phyloP scores from a whole-genome alignment of 2,888 invertebrate species.

The Camptogramma bilineatum region DNA sequence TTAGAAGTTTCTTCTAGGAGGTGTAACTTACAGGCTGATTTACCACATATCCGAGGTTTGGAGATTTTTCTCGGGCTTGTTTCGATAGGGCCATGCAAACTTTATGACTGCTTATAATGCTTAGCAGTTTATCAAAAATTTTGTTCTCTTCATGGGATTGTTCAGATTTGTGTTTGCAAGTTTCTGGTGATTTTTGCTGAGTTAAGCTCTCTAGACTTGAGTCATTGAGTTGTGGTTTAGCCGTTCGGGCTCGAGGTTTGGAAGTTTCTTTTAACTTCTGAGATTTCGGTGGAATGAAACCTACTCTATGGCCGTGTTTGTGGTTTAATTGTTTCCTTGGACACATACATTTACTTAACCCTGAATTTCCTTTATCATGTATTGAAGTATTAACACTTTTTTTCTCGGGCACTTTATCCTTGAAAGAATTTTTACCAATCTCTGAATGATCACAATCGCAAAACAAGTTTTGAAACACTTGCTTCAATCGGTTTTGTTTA shows the following conservation, averaged over 20 bases:
- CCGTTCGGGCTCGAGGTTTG: background rate
- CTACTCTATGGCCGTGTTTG: background rate
- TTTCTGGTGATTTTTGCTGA: too few species aligned
- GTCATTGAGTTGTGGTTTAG: too few species aligned
- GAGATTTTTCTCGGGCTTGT: background rate
- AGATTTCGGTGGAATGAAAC: background rate
- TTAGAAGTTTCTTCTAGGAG: background rate
- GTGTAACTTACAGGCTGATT: background rate
- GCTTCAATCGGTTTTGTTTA: conserved; percentile 24
- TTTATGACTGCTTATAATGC: too few species aligned
- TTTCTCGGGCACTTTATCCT: background rate
- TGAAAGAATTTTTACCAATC: background rate
- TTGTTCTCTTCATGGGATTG: background rate
- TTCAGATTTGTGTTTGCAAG: too few species aligned
- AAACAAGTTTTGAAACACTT: conserved; percentile 28
- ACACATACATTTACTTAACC: background rate
- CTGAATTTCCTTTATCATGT: background rate
- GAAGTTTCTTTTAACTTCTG: background rate
- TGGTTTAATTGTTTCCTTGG: background rate
- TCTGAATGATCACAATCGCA: conserved; percentile 1
- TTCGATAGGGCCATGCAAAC: background rate
- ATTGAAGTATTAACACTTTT: background rate
- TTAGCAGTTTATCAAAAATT: background rate
- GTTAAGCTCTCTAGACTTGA: too few species aligned
- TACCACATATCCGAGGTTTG: background rate